Percentiles rank a stretch among this genome's conserved stretches.
These are phyloP conservation scores for Temnothorax rugatulus DNA, from an alignment of 2,888 invertebrate species.

Conservation along the genomic window DNA sequence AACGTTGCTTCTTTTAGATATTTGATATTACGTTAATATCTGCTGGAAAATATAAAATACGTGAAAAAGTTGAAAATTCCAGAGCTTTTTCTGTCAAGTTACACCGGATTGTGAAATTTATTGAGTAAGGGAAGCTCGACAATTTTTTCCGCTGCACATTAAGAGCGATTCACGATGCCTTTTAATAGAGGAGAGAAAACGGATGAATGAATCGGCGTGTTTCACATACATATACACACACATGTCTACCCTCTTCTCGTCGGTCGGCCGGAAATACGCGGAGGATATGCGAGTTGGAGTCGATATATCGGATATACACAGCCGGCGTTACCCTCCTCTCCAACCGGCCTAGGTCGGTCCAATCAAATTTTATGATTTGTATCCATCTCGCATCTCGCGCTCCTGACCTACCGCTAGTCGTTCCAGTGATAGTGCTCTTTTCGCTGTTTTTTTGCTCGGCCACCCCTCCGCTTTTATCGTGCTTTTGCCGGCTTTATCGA, in stretches of 20 bases:
- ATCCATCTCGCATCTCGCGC: constrained; percentile 81
- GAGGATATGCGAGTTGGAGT: constrained; percentile 75
- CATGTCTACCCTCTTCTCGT: constrained; percentile 43
- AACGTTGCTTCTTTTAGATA: neutral
- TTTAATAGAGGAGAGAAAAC: constrained; percentile 44
- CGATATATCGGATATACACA: constrained; percentile 77
- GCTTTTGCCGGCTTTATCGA: constrained; percentile 61
- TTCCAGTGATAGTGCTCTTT: constrained; percentile 73
- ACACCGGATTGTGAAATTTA: constrained; percentile 11
- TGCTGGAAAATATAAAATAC: neutral
- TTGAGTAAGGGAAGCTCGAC: constrained; percentile 1
- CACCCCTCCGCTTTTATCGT: constrained; percentile 53
- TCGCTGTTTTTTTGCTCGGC: constrained; percentile 53
- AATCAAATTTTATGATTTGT: constrained; percentile 85
- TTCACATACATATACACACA: constrained; percentile 14
- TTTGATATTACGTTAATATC: neutral
- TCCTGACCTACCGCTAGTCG: constrained; percentile 79
- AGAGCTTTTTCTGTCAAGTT: neutral
- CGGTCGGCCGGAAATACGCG: constrained; percentile 67
- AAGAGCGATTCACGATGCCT: constrained; percentile 50
- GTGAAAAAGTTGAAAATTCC: neutral
- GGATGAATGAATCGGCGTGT: constrained; percentile 77
- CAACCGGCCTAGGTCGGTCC: constrained; percentile 77
- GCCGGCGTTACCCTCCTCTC: constrained; percentile 64
- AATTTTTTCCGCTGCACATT: constrained; percentile 41